Evolutionary conservation across 2,113 vertebrate species (phyloP), one percentile per base, ranked within the genome.

Genomic region (Lepus europaeus): DNA sequence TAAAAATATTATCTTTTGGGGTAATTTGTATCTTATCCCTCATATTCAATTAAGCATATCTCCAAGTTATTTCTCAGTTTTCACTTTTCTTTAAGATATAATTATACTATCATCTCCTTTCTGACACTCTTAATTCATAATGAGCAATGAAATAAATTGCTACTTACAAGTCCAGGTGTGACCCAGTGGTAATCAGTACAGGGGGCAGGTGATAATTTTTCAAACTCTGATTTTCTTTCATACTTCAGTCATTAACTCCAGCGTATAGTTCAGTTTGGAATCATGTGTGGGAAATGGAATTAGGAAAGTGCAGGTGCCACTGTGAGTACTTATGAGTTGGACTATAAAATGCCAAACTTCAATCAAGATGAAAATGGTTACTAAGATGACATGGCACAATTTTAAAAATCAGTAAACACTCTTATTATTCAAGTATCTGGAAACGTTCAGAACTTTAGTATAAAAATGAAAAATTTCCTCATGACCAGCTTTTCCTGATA

Each of bases 71-170:
- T 82, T 27, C 5, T 82, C 13, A 45, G 29, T 78, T 59, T 78
- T 78, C 61, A 29, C 63, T 81, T 73, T 93, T 56, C 56, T 73
- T 93, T 27, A 73, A 66, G 20, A 73, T 64, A 56, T 80, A 73
- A 72, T 78, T n/a, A 66, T 63, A 4, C n/a, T 3, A 39, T 36
- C n/a, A 78, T 36, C 31, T 4, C 17, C 19, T 72, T 78, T 49
- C 14, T 63, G 72, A 36, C 23, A 94, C 83, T 64, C 79, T 53
- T 39, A 53, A 66, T 90, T 85, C 39, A 77, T 85, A 83, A 79
- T 90, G 39, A 94, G 73, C 64, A 90, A 90, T 73, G 17, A 86
- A 22, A 56, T 56, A 66, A 80, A 79, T 66, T 86, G 73, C 27
- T 79, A 79, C 66, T 86, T 72, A 39, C n/a, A 72, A 86, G 6